Evolutionary conservation across 64 coral and sea anemone species (phyloP), one percentile per base, ranked within the genome.

Genomic region (Anthopleura sola): DNA sequence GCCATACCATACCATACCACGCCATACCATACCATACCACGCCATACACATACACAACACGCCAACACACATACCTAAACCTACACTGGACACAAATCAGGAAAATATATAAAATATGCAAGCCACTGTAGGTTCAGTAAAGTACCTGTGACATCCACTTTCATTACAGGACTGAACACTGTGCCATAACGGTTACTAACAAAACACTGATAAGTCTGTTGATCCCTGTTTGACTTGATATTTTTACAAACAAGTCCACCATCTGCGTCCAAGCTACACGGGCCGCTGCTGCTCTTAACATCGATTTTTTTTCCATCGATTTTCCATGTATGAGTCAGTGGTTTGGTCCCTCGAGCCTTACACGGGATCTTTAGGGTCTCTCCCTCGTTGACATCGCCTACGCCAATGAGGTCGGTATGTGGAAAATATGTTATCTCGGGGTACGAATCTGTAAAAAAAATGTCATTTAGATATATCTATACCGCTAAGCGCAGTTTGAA

Each of bases 121-220:
- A n/a, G n/a, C n/a, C n/a, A n/a, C n/a, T n/a, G n/a, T n/a, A n/a
- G n/a, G n/a, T n/a, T n/a, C n/a, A n/a, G n/a, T 23, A 17, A 34
- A 53, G 50, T 56, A 83, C 82, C 82, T 83, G 82, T 55, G 47
- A 83, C 50, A 16, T 54, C 82, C 14, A 83, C 82, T 49, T 56
- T 50, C 7, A 24, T 3, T 31, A 19, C 3, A 19, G 11, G 44
- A 83, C 82, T 83, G 50, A 83, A 83, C 2, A 83, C 82, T 48
- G 49, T 57, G 0, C 82, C 82, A 83, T 56, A 83, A 17, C 32
- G 2, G 82, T 83, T 83, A 60, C 82, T 83, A 36, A 83, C 82
- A 1, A 57, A 37, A 60, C 82, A 83, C 39, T 81, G 78, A 46
- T 48, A 81, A 8, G 8, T 11, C 23, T 48, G 39, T 21, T 21